Conservation (phyloP, 2,888 invertebrate genomes). For the Caenorhabditis doughertyi region DNA sequence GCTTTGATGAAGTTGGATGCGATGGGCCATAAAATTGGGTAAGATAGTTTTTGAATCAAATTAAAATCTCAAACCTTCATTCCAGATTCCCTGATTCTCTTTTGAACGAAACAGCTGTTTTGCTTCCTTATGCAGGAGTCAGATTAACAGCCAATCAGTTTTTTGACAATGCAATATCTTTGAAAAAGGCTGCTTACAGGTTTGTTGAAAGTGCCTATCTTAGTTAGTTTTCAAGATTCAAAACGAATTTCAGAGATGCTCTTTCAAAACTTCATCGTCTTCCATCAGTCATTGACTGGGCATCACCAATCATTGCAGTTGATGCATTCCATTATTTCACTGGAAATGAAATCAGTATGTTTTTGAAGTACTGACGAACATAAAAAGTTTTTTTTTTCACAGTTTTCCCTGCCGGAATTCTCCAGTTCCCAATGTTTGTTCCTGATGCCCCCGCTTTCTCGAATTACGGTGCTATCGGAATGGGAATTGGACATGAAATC, state of each 20-base stretch:
- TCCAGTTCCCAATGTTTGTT: conserved; percentile 79
- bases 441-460: conserved; percentile 74
- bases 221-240: background rate
- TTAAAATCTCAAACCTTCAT: no score
- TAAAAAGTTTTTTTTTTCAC: background rate
- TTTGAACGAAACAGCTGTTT: conserved; percentile 73
- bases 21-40: conserved; percentile 78
- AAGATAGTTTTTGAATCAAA: no score
- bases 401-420: conserved; percentile 80
- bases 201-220: background rate
- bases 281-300: conserved; percentile 68
- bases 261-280: conserved; percentile 62
- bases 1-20: conserved; percentile 75
- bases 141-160: conserved; percentile 72
- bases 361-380: background rate
- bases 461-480: conserved; percentile 79
- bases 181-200: conserved; percentile 72
- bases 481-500: conserved; percentile 80
- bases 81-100: conserved; percentile 70
- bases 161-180: conserved; percentile 76
- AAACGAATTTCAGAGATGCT: conserved; percentile 43
- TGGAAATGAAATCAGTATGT: conserved; percentile 76
- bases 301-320: conserved; percentile 74
- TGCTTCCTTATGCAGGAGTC: conserved; percentile 74
- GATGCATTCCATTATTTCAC: conserved; percentile 78